Evolutionary conservation across 92 coral and sea anemone genomes (phyloP).

Genomic region (Hydrozoanthus gracilis): DNA sequence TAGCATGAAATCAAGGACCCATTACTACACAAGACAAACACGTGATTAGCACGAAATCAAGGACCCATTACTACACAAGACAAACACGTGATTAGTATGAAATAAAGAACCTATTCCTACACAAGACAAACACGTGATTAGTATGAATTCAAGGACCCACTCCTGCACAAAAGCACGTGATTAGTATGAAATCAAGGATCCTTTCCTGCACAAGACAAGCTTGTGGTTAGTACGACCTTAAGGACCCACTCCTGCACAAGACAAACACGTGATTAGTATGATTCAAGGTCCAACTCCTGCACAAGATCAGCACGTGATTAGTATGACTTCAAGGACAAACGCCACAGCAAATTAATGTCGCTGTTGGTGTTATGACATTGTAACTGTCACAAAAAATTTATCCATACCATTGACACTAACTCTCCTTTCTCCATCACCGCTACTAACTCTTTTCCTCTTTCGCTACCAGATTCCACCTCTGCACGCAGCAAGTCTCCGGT

Average conservation of each 20-base stretch:
- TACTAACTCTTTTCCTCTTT: conserved; percentile 81
- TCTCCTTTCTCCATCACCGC: conserved; percentile 93
- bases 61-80: conserved; percentile 70
- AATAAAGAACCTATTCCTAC: conserved; percentile 81
- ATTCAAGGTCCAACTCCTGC: conserved; percentile 81
- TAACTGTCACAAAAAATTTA: too few species aligned
- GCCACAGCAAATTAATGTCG: too few species aligned
- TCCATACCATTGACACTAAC: conserved; percentile 84
- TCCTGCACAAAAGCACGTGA: too few species aligned
- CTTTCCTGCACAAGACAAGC: too few species aligned
- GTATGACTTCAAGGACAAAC: conserved; percentile 48
- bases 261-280: conserved; percentile 30
- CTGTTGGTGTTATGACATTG: too few species aligned
- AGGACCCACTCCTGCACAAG: conserved; percentile 76
- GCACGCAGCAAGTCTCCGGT: conserved; percentile 92
- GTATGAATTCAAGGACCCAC: neutral
- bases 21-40: conserved; percentile 57
- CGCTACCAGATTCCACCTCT: conserved; percentile 84
- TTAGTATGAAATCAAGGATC: neutral
- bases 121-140: neutral
- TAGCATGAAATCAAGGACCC: conserved; percentile 77
- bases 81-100: conserved; percentile 45
- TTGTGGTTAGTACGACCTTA: too few species aligned
- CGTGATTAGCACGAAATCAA: conserved; percentile 67
- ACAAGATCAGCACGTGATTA: neutral